These are phyloP conservation scores for Neoascia interrupta DNA, from an alignment of 2,888 invertebrate species.

Conservation along the genomic window DNA sequence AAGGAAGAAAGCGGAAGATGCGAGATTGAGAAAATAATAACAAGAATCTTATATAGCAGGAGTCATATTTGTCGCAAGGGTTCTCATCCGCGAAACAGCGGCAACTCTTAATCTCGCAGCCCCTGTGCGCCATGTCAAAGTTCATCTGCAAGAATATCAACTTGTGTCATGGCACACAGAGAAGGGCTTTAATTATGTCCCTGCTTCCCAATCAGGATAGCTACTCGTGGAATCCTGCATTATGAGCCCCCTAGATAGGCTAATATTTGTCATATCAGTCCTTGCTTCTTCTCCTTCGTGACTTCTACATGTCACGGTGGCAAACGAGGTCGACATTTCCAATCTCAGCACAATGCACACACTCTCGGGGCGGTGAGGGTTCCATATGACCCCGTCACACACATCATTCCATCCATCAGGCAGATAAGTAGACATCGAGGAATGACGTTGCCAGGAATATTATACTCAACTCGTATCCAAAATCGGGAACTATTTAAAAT, in stretches of 20 bases:
- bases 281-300: background rate
- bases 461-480: no score
- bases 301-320: constrained; percentile 19
- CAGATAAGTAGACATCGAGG: constrained; percentile 55
- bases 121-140: constrained; percentile 31
- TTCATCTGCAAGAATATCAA: constrained; percentile 48
- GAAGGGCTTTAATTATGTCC: no score
- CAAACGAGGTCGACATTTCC: constrained; percentile 61
- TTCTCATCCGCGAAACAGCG: constrained; percentile 14
- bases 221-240: constrained; percentile 25
- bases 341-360: constrained; percentile 42
- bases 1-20: constrained; percentile 29
- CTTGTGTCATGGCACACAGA: constrained; percentile 3
- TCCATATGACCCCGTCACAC: background rate
- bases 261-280: constrained; percentile 62
- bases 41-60: constrained; percentile 13
- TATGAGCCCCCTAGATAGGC: no score
- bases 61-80: background rate
- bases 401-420: constrained; percentile 55
- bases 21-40: constrained; percentile 51
- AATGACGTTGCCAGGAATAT: constrained; percentile 43
- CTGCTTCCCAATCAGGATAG: constrained; percentile 31
- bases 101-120: background rate
- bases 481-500: constrained; percentile 58
- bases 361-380: background rate